These are phyloP conservation scores for Catagonus wagneri DNA, from an alignment of 2,113 vertebrate genomes.

Conservation along the genomic window DNA sequence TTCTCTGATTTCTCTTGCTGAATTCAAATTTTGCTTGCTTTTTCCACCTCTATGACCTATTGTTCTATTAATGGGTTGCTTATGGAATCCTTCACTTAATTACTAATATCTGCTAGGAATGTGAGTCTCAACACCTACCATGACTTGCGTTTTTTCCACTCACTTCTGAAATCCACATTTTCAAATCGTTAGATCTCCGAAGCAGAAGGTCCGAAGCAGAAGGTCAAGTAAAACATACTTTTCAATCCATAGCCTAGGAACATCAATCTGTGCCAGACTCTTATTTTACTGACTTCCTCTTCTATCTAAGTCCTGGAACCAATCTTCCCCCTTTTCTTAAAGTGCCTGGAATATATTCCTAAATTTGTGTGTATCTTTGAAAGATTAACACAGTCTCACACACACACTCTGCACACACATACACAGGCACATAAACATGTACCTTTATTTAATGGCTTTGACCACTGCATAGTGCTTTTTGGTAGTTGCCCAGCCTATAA, in stretches of 20 bases:
- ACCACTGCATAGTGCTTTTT: neutral
- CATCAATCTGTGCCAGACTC: neutral
- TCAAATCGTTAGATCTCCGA: neutral
- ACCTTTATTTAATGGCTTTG: neutral
- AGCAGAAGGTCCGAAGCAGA: neutral
- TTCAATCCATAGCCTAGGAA: neutral
- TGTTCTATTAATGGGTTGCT: neutral
- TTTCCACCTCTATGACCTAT: no score
- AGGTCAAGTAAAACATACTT: neutral
- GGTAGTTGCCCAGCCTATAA: neutral
- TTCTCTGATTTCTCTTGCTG: neutral
- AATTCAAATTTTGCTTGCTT: neutral
- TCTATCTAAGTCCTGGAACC: neutral
- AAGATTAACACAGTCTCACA: neutral
- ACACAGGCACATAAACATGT: neutral
- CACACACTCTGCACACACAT: no score
- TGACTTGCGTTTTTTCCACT: neutral
- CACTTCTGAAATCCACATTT: neutral
- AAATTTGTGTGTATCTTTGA: neutral
- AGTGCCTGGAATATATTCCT: neutral
- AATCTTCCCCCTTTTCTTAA: neutral
- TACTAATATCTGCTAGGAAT: neutral
- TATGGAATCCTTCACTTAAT: neutral
- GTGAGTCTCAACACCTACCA: neutral
- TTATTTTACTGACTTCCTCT: neutral